Percentiles rank a stretch among this genome's conserved stretches.
Conservation (phyloP, 1,140 invertebrate genomes). For the Phocides pigmalion region DNA sequence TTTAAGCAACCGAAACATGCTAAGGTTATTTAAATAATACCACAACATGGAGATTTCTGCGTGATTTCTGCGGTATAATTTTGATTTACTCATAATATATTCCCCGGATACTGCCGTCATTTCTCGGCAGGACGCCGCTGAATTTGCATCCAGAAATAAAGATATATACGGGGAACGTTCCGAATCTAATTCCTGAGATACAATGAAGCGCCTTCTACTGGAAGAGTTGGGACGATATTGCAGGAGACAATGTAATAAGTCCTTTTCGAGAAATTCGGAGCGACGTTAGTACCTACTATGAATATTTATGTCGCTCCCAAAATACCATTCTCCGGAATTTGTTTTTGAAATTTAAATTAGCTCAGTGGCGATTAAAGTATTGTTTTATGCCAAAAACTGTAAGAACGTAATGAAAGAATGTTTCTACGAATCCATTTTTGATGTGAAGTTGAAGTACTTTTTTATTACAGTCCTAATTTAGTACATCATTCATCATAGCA, state of each 20-base stretch:
- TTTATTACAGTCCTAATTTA: too few species aligned
- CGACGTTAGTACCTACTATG: constrained; percentile 8
- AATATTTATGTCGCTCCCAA: constrained; percentile 5
- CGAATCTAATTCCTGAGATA: constrained; percentile 32
- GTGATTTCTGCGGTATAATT: constrained; percentile 21
- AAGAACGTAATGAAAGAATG: not conserved
- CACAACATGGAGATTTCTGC: constrained; percentile 19
- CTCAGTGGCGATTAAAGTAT: not conserved
- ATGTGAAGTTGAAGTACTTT: too few species aligned
- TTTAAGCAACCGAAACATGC: not conserved
- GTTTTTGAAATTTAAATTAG: not conserved
- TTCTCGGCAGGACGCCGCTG: constrained; percentile 14
- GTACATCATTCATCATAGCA: too few species aligned
- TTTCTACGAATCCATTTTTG: not conserved
- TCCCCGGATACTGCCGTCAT: constrained; percentile 22
- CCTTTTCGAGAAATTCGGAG: constrained; percentile 8
- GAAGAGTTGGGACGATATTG: constrained; percentile 29
- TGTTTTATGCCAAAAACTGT: not conserved
- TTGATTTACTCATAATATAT: constrained; percentile 26
- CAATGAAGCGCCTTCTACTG: constrained; percentile 20
- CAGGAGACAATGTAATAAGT: constrained; percentile 19
- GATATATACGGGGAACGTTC: constrained; percentile 16
- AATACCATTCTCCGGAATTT: not conserved
- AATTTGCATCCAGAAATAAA: constrained; percentile 36
- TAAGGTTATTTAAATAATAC: constrained; percentile 24